Evolutionary conservation across 2,797 vertebrate genomes (phyloP).

Genomic region (Neosilurus hyrtlii): DNA sequence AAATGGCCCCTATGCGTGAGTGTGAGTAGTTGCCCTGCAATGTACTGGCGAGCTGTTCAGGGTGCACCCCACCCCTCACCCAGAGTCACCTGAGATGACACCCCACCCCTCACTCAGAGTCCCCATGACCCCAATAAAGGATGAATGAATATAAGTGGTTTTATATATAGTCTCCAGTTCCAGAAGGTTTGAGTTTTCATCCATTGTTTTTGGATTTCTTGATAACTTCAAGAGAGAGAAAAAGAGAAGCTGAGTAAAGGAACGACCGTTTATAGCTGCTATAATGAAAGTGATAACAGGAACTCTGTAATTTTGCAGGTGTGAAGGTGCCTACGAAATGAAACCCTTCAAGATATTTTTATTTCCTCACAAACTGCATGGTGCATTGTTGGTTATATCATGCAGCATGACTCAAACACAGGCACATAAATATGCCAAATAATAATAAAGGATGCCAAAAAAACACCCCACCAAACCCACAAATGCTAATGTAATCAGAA

Average conservation of each 20-base stretch:
- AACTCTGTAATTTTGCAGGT: not conserved
- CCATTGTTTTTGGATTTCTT: not conserved
- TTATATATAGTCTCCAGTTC: not conserved
- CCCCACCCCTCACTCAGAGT: no score
- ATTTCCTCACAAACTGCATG: not conserved
- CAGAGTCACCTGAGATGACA: no score
- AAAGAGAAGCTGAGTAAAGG: not conserved
- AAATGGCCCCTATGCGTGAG: no score
- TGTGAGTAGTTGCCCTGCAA: no score
- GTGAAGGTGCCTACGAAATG: no score
- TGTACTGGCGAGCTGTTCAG: no score
- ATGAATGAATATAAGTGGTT: no score
- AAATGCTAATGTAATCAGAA: constrained; percentile 26
- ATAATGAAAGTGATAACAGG: not conserved
- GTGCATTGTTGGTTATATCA: not conserved
- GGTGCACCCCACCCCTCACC: no score
- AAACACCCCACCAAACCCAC: not conserved
- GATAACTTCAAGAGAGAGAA: not conserved
- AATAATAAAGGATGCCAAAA: not conserved
- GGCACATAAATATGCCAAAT: constrained; percentile 1
- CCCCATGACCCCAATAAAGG: no score
- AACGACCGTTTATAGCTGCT: not conserved
- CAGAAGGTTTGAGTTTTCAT: not conserved
- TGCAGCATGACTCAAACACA: not conserved
- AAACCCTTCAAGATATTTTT: not conserved